phyloP scores from a whole-genome alignment of 1,140 invertebrate species.

The Eubasilissa regina region DNA sequence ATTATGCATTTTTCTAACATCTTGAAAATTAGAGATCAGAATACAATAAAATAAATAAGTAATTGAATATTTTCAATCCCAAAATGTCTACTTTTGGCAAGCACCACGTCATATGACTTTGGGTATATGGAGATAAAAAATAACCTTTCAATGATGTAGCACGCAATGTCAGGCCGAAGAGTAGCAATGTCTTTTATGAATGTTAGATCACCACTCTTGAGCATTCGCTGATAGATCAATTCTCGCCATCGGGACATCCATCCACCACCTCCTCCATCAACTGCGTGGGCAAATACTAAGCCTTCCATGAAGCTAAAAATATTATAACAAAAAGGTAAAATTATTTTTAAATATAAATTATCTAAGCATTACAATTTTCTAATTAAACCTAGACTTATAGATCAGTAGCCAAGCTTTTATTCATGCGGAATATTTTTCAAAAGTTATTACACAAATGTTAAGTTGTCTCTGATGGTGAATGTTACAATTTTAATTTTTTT shows the following conservation, averaged over 20 bases:
- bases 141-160: conserved; percentile 66
- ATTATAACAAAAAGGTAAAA: neutral
- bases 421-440: too few species aligned
- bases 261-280: conserved; percentile 58
- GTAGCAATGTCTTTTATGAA: conserved; percentile 60
- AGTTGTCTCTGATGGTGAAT: too few species aligned
- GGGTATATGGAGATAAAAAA: neutral
- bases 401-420: too few species aligned
- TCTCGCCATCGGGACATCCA: conserved; percentile 65
- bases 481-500: too few species aligned
- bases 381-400: too few species aligned
- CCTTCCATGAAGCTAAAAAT: conserved; percentile 69
- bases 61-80: neutral
- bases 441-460: too few species aligned
- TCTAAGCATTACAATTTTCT: too few species aligned
- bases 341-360: neutral
- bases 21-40: too few species aligned
- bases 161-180: conserved; percentile 67
- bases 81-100: neutral
- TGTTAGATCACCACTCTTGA: conserved; percentile 48
- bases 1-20: too few species aligned
- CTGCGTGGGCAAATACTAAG: conserved; percentile 63
- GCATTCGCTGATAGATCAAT: conserved; percentile 67
- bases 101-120: neutral
- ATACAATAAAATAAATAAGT: too few species aligned